Conservation (phyloP, 2,113 vertebrate genomes). For the Piprites chloris region DNA sequence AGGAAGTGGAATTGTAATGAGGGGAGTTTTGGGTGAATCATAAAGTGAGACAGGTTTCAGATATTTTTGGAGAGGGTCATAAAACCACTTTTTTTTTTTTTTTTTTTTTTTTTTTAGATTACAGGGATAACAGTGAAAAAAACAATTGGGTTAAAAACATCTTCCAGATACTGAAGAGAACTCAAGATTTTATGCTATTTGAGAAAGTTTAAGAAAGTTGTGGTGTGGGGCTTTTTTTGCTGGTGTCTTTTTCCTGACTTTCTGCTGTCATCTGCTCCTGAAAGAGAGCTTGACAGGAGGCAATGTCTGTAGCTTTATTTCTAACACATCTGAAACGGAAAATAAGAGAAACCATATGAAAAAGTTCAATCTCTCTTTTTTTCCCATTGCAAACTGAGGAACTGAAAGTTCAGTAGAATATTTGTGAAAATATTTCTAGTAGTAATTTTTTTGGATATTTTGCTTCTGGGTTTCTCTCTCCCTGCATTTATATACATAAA, state of each 20-base stretch:
- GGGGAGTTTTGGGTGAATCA: constrained; percentile 31
- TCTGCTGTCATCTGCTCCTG: neutral
- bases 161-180: neutral
- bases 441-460: neutral
- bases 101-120: neutral
- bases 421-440: neutral
- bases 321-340: neutral
- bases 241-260: neutral
- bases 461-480: neutral
- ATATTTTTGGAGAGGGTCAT: neutral
- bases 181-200: neutral
- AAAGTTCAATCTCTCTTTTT: neutral
- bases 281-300: neutral
- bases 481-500: neutral
- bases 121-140: neutral
- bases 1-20: constrained; percentile 48
- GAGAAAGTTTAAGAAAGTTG: neutral
- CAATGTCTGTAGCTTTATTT: neutral
- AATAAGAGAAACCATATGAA: neutral
- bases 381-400: neutral
- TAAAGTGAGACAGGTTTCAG: neutral
- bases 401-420: neutral
- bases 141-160: neutral
- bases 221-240: neutral
- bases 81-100: neutral